phyloP scores from a whole-genome alignment of 2,113 vertebrate species.

The Psilopsiagon aurifrons region DNA sequence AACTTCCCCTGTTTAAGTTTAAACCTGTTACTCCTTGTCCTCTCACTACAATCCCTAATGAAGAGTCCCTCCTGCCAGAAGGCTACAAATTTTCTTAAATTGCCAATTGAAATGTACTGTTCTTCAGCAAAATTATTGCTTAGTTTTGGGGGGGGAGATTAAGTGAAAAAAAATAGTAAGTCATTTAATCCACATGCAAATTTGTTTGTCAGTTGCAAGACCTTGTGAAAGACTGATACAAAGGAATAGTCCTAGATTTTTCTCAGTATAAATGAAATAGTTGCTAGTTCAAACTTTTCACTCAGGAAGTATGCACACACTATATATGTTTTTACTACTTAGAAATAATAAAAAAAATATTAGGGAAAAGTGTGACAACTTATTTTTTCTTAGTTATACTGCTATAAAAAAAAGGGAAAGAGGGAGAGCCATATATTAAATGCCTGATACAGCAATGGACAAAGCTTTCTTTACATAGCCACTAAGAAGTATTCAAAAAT shows the following conservation, averaged over 20 bases:
- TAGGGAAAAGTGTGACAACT: not conserved
- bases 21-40: no score
- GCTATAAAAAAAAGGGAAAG: not conserved
- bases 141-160: not conserved
- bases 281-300: not conserved
- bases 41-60: no score
- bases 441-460: not conserved
- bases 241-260: not conserved
- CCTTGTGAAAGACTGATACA: not conserved
- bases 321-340: not conserved
- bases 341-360: not conserved
- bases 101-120: not conserved
- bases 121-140: constrained; percentile 10
- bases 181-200: not conserved
- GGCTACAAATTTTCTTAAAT: not conserved
- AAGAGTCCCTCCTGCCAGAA: not conserved
- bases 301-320: not conserved
- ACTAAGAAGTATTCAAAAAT: not conserved
- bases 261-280: not conserved
- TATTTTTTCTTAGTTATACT: not conserved
- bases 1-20: no score
- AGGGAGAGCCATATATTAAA: not conserved
- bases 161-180: not conserved
- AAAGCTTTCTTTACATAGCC: not conserved
- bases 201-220: not conserved